Base-by-base conservation (phyloP, 2,113 vertebrate genomes). In the Ammodytes marinus region DNA sequence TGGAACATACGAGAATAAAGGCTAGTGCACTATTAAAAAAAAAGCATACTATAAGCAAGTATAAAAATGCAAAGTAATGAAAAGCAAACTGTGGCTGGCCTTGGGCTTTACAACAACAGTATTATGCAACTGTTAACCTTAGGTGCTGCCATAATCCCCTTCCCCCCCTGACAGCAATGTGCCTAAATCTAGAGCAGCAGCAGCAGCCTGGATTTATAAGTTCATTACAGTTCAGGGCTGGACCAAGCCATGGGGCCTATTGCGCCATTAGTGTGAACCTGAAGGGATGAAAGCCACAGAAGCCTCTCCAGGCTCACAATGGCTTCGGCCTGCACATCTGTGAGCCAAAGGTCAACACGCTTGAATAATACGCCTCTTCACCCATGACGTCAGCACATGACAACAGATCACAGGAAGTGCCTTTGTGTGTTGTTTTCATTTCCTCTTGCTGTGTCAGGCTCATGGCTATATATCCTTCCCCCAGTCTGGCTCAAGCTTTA, bases 191-290 rank as follows among this genome's bases (percentile, higher is more conserved):
- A 79, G 86, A 86, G 73, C 70, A 78, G 76, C 46, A 46, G 75
- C 84, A n/a, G n/a, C n/a, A n/a, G n/a, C n/a, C 59, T 0, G 69
- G 84, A 84, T 17, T 94, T 94, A 93, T 39, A 84, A 91, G 89
- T 91, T 94, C 91, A 93, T 9, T 37, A 64, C 76, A 79, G 91
- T 88, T 90, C 89, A 92, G 77, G 71, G 50, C 74, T 66, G 27
- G 77, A 86, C 69, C 81, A 68, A 85, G 53, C 74, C 0, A n/a
- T n/a, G n/a, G n/a, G n/a, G 63, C 47, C 73, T 64, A 79, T 75
- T 35, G 70, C 11, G 50, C 47, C 76, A 74, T 52, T n/a, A n/a
- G 64, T 64, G 84, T 69, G 82, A 87, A 86, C 88, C 74, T 67
- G 17, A 4, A n/a, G 4, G 83, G 74, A 91, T 92, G 90, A 90